Evolutionary conservation across 2,113 vertebrate genomes (phyloP), one percentile per base, ranked within the genome.

Genomic region (Vombatus ursinus): DNA sequence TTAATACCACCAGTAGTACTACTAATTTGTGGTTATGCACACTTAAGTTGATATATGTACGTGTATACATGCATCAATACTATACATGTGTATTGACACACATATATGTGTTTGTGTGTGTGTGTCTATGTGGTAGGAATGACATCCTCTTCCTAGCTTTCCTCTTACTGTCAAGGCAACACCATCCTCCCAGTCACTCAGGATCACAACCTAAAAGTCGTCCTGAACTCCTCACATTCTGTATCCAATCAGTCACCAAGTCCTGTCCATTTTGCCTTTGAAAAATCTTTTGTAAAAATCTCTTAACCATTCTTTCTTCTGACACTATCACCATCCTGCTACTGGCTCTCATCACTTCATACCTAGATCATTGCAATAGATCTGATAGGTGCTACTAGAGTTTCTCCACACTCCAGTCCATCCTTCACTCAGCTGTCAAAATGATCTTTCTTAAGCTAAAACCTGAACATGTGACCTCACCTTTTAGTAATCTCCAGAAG

Each of bases 71-170:
- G 28, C 16, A 54, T 54, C 26, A 16, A 52, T 54, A 54, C 22
- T 61, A 61, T 61, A 25, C 25, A 25, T 25, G 7, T 11, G 10
- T n/a, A 28, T 57, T 28, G 1, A 28, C 28, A 61, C 3, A 61
- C 12, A 5, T 37, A 1, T 37, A 10, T 28, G 2, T 57, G 26
- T 26, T 2, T 26, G 8, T 9, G 1, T n/a, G n/a, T n/a, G n/a
- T n/a, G n/a, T n/a, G n/a, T n/a, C n/a, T n/a, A n/a, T n/a, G n/a
- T 61, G 57, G 25, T 57, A 57, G 54, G 54, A 57, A 57, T 57
- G 9, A 0, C 53, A 25, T 57, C 54, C 2, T 57, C 8, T 57
- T 28, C 54, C 54, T 57, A 57, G 9, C 26, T 57, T 57, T 8
- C 54, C 54, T 53, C 52, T 53, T 53, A 53, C 6, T 22, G 6